Evolutionary conservation across 2,113 vertebrate genomes (phyloP).

Genomic region (Dicaeum eximium): DNA sequence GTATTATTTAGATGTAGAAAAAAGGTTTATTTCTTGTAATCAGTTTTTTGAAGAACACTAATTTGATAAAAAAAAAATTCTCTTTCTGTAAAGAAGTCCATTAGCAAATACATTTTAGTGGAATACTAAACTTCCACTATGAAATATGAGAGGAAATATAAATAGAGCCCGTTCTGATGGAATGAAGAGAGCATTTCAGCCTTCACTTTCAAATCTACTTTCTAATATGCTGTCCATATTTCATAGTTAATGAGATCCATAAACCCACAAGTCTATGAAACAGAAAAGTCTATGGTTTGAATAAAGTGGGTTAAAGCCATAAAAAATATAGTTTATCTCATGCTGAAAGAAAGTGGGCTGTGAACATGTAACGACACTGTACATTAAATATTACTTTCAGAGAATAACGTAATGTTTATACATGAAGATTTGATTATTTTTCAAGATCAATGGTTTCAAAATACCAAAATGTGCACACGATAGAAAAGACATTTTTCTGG

Average conservation of each 20-base stretch:
- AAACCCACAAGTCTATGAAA: background rate
- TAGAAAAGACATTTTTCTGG: background rate
- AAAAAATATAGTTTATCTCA: background rate
- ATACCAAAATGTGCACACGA: background rate
- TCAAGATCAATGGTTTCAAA: background rate
- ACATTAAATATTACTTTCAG: background rate
- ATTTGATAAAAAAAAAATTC: background rate
- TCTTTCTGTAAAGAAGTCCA: background rate
- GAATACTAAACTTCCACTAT: background rate
- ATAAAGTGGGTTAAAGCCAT: constrained; percentile 24
- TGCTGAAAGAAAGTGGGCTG: constrained; percentile 5
- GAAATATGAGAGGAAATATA: background rate
- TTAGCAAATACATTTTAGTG: background rate
- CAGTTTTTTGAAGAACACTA: background rate
- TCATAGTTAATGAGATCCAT: constrained; percentile 6
- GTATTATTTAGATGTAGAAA: background rate
- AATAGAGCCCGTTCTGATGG: background rate
- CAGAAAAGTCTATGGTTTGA: background rate
- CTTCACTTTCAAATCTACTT: constrained; percentile 1
- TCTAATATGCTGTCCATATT: background rate
- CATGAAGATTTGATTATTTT: constrained; percentile 41
- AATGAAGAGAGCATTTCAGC: background rate
- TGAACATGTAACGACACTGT: background rate
- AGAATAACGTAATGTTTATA: constrained; percentile 3
- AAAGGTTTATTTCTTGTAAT: background rate